Evolutionary conservation across 2,888 invertebrate genomes (phyloP).

Genomic region (Hypomecis atomaria): DNA sequence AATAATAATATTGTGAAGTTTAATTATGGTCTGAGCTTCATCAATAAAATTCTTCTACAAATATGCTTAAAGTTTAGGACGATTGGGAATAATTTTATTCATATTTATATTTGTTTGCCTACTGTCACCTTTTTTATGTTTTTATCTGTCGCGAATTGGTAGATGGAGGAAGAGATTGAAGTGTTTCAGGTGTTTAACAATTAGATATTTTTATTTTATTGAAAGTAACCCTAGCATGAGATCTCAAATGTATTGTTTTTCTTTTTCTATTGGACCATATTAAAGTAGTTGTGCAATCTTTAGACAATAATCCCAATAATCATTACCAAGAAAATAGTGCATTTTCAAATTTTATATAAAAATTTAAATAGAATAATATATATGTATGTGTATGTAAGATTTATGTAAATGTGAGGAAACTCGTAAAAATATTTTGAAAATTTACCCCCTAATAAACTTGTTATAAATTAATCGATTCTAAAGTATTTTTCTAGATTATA

Average conservation of each 20-base stretch:
- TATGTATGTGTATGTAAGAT: conserved; percentile 16
- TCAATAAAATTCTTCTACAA: too few species aligned
- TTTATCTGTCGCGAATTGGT: too few species aligned
- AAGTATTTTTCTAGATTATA: conserved; percentile 39
- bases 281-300: conserved; percentile 22
- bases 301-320: conserved; percentile 39
- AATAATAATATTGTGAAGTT: too few species aligned
- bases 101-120: too few species aligned
- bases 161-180: too few species aligned
- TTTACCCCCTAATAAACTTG: conserved; percentile 32
- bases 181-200: too few species aligned
- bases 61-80: too few species aligned
- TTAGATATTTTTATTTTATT: too few species aligned
- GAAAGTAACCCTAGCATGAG: too few species aligned
- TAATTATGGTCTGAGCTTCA: too few species aligned
- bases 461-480: conserved; percentile 32
- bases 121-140: too few species aligned
- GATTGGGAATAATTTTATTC: too few species aligned
- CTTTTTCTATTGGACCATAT: conserved; percentile 11
- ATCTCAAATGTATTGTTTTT: not conserved
- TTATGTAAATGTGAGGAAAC: conserved; percentile 10
- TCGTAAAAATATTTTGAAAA: conserved; percentile 38
- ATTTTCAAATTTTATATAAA: conserved; percentile 56
- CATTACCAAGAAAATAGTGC: conserved; percentile 49
- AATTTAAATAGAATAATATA: conserved; percentile 31